Conservation (phyloP, 30 jellyfish, hydroid and myxozoan species). For the Aurelia sp. region DNA sequence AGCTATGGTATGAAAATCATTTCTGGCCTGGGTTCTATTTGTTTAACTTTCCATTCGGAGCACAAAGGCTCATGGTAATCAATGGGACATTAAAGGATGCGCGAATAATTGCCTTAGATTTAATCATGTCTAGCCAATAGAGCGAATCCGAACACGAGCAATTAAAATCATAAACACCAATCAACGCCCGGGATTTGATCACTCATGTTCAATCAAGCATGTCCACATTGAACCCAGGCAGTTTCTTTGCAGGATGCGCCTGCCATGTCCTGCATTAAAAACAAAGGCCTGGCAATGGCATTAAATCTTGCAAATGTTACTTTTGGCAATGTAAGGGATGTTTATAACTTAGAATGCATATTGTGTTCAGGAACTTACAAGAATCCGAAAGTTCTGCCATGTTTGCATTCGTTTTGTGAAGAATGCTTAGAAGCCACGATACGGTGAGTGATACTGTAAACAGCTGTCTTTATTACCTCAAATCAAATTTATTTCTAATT, state of each 20-base stretch:
- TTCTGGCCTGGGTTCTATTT: no score
- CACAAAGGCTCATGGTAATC: no score
- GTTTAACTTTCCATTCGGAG: no score
- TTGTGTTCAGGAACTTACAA: slow-evolving; percentile 79
- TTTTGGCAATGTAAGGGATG: slow-evolving; percentile 72
- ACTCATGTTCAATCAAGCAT: slow-evolving; percentile 26
- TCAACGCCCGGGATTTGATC: slow-evolving; percentile 24
- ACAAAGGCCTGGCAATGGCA: slow-evolving; percentile 43
- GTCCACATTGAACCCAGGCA: slow-evolving; percentile 1
- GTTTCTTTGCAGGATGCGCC: slow-evolving; percentile 3
- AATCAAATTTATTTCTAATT: no score
- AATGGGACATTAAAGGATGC: no score
- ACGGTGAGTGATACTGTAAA: slow-evolving; percentile 71
- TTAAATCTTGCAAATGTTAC: slow-evolving; percentile 65
- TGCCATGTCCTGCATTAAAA: slow-evolving; percentile 20
- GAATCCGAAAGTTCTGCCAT: slow-evolving; percentile 95
- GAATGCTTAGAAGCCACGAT: slow-evolving; percentile 87
- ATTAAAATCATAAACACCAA: slow-evolving; percentile 2
- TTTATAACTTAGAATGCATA: slow-evolving; percentile 78
- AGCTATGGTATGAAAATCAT: no score
- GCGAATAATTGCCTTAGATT: no score
- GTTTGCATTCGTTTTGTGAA: slow-evolving; percentile 92
- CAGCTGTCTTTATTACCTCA: background rate
- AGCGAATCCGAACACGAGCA: slow-evolving; percentile 14
- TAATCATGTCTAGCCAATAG: slow-evolving; percentile 1